These are phyloP conservation scores for Danio aesculapii DNA, from an alignment of 2,797 vertebrate species.

Conservation along the genomic window DNA sequence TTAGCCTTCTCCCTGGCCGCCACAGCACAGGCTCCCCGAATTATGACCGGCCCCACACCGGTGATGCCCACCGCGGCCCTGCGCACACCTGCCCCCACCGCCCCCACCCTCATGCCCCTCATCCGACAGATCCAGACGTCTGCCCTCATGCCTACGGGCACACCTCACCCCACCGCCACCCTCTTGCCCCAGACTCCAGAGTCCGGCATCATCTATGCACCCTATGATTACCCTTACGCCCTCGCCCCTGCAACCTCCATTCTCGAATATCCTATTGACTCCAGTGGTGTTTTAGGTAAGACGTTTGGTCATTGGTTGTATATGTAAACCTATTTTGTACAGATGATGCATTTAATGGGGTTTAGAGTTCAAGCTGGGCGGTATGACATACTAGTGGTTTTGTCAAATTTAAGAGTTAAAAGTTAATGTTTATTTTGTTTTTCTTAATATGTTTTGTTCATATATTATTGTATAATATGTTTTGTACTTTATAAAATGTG, in stretches of 20 bases:
- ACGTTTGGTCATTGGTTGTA: conserved; percentile 16
- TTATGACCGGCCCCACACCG: conserved; percentile 93
- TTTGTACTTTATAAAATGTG: too few species aligned
- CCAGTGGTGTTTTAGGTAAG: conserved; percentile 98
- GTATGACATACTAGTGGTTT: background rate
- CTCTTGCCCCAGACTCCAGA: conserved; percentile 92
- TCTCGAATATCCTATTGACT: conserved; percentile 99
- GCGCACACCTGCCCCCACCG: conserved; percentile 89
- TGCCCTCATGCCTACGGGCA: conserved; percentile 90
- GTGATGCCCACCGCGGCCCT: conserved; percentile 89
- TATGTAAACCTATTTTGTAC: background rate
- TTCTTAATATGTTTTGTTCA: too few species aligned
- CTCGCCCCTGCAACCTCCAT: conserved; percentile 95
- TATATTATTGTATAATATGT: too few species aligned
- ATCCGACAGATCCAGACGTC: conserved; percentile 98
- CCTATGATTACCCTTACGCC: conserved; percentile 98
- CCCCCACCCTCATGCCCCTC: conserved; percentile 98
- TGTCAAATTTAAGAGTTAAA: background rate
- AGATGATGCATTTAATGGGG: background rate
- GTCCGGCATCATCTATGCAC: conserved; percentile 94
- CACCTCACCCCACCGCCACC: conserved; percentile 89
- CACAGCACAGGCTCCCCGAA: conserved; percentile 93
- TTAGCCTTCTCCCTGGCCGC: conserved; percentile 96
- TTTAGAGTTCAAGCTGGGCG: background rate
- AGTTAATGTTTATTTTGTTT: too few species aligned